Evolutionary conservation across 1,140 invertebrate species (phyloP).

Genomic region (Zaprionus nigranus): DNA sequence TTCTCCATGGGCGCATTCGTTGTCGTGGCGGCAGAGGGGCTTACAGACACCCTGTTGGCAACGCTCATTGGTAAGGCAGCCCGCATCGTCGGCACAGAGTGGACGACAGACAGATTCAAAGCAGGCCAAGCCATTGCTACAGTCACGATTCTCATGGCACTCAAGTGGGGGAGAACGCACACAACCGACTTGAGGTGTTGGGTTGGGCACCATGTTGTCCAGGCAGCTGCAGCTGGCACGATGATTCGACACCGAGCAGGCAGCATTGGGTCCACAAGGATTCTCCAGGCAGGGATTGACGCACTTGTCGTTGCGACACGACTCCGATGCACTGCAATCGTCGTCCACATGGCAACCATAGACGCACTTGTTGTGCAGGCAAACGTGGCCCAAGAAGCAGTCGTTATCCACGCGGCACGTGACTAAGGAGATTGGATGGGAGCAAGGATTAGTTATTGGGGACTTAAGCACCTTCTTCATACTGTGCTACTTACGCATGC

Average conservation of each 20-base stretch:
- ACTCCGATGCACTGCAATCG: slow-evolving; percentile 93
- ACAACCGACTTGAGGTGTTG: slow-evolving; percentile 92
- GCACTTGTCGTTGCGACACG: slow-evolving; percentile 92
- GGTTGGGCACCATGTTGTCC: slow-evolving; percentile 92
- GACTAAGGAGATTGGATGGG: slow-evolving; percentile 85
- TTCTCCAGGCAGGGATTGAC: slow-evolving; percentile 90
- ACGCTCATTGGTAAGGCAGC: slow-evolving; percentile 93
- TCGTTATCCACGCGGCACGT: slow-evolving; percentile 96
- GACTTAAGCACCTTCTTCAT: slow-evolving; percentile 4
- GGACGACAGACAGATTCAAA: slow-evolving; percentile 89
- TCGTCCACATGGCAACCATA: slow-evolving; percentile 94
- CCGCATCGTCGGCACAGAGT: slow-evolving; percentile 90
- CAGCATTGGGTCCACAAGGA: slow-evolving; percentile 93
- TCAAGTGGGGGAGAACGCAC: slow-evolving; percentile 89
- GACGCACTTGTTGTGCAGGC: slow-evolving; percentile 92
- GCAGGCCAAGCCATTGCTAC: slow-evolving; percentile 89
- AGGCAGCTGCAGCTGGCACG: slow-evolving; percentile 92
- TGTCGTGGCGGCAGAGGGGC: slow-evolving; percentile 90
- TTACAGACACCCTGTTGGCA: slow-evolving; percentile 89
- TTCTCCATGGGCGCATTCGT: slow-evolving; percentile 93
- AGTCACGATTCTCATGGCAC: slow-evolving; percentile 91
- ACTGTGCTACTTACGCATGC: slow-evolving; percentile 88
- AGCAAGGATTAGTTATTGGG: slow-evolving; percentile 53
- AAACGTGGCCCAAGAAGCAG: slow-evolving; percentile 95
- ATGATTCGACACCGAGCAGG: slow-evolving; percentile 92